Evolutionary conservation across 2,797 vertebrate species (phyloP), one percentile per base, ranked within the genome.

Genomic region (Avahi laniger): DNA sequence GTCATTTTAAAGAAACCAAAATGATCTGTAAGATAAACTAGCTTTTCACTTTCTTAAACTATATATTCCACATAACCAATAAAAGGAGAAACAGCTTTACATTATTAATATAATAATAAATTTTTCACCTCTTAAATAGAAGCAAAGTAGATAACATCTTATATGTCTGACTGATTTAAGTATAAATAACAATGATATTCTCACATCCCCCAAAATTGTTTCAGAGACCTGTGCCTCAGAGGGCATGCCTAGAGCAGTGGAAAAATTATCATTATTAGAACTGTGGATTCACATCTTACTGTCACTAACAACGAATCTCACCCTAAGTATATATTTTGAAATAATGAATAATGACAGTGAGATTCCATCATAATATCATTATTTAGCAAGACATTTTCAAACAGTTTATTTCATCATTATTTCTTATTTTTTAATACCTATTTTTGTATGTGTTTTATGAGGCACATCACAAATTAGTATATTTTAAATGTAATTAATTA

Each of bases 1-100:
- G 98, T 83, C 48, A 69, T 61, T 92, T 96, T 93, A 88, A 96
- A 96, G 91, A 97, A 67, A 96, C 24, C 57, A 73, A 94, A 86
- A 35, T 15, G 7, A 85, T 86, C 38, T 69, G 6, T 41, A 95
- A 70, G 18, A 82, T 65, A 70, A 96, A 83, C 4, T 54, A 83
- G 10, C 84, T 90, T 92, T 91, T 52, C 63, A 54, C 82, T 81
- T 93, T 96, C 46, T 83, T 7, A 89, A 95, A 89, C 33, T 79
- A 73, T 48, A 93, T 46, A 79, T 17, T 48, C 26, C 91, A 41
- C 18, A 82, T 73, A 93, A 80, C 33, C 82, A 96, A 86, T 2
- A 12, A 93, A 80, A 90, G 22, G 43, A 95, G 30, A 95, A 96
- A 89, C 4, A 83, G 11, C 33, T 95, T 41, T 41, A 41, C 15